Evolutionary conservation across 2,113 vertebrate genomes (phyloP), one percentile per base, ranked within the genome.

Genomic region (Alectura lathami): DNA sequence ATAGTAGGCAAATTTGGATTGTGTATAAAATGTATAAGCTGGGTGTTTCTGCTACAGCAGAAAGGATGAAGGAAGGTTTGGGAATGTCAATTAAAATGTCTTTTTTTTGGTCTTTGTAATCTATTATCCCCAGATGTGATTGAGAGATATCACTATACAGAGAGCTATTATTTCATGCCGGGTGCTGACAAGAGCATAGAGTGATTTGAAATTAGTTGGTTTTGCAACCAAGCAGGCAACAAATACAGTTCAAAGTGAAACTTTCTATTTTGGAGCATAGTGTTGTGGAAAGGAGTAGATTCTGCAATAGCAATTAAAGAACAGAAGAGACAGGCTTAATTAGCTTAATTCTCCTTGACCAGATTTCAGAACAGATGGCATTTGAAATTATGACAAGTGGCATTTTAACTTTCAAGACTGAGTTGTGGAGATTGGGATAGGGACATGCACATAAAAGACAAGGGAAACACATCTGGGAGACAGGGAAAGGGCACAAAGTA

Each of bases 321-420:
- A 50, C 72, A 76, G 48, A 73, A 43, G 38, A 89, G 36, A 57
- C n/a, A n/a, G 34, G 20, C 59, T 87, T 93, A 88, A 92, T 94
- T 84, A 91, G 66, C 75, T 79, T 34, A 86, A 70, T 83, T 94
- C 59, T 83, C 10, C 34, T 79, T 89, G 70, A 75, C 45, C 84
- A 94, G 81, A 64, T 94, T 96, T 94, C 78, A 83, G 77, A 80
- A 29, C 54, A 95, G 89, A 91, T 94, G 84, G 75, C 16, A 26
- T 86, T 87, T 80, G 38, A 83, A 94, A 83, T 88, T 63, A n/a
- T 68, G 38, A 75, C 23, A 63, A 36, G 68, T 70, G 82, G 14
- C 54, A 64, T 83, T 93, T 95, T 83, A 69, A 76, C 16, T 54
- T 79, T 23, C 20, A 85, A 60, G 53, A 64, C 3, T 53, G 43